Evolutionary conservation across 2,113 vertebrate species (phyloP).

Genomic region (Cinclus mexicanus): DNA sequence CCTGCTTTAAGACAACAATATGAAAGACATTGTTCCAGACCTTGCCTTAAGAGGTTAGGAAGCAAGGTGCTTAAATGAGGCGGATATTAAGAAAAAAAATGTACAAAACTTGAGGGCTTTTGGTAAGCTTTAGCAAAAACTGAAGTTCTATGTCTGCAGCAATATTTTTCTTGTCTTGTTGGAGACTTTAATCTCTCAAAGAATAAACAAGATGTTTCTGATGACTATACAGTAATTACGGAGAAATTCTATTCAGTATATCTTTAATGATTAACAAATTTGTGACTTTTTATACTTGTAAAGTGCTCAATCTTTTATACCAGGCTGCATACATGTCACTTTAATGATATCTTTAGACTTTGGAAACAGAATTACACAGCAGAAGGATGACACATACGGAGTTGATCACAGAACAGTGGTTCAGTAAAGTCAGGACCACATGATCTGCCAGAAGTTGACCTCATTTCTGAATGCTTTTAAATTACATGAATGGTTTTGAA

Average conservation of each 20-base stretch:
- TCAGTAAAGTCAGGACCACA: constrained; percentile 65
- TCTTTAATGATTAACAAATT: not conserved
- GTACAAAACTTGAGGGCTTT: not conserved
- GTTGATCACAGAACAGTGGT: constrained; percentile 72
- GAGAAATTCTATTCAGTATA: not conserved
- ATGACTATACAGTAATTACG: not conserved
- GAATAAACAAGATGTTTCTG: not conserved
- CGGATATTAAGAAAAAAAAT: not conserved
- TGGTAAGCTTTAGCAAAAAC: not conserved
- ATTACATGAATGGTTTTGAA: constrained; percentile 32
- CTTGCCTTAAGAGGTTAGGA: not conserved
- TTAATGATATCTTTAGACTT: constrained; percentile 57
- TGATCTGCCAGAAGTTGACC: constrained; percentile 78
- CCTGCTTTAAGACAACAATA: not conserved
- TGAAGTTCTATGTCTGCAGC: not conserved
- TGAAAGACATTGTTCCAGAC: not conserved
- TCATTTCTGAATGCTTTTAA: constrained; percentile 72
- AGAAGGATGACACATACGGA: constrained; percentile 77
- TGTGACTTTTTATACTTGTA: not conserved
- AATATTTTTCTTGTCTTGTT: not conserved
- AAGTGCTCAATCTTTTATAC: constrained; percentile 16
- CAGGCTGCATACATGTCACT: constrained; percentile 44
- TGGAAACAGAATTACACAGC: constrained; percentile 64
- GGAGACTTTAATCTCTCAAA: not conserved
- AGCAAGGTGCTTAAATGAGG: not conserved